Evolutionary conservation across 2,113 vertebrate species (phyloP), one percentile per base, ranked within the genome.

Genomic region (Paralichthys olivaceus): DNA sequence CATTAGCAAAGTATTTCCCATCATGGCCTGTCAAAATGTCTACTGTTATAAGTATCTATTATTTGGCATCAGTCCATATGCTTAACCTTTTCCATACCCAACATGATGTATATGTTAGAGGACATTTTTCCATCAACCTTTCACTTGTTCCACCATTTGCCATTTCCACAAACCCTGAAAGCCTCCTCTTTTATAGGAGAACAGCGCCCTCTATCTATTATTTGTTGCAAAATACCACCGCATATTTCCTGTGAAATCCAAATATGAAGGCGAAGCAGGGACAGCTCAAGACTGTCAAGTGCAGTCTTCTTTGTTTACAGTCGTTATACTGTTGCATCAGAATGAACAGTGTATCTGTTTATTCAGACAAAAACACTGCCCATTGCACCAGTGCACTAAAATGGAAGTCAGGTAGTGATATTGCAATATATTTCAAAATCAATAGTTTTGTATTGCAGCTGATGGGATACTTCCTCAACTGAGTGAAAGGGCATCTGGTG

Each of bases 201-300:
- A 63, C 62, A 77, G 83, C 34, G 62, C 78, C 86, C 83, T 81
- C 90, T 82, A 32, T 20, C 69, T 60, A 84, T 58, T 1, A 28
- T 20, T 2, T 32, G 17, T 1, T 13, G 45, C 34, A 63, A 19
- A 71, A 2, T 72, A 76, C 8, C 17, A 11, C 19, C 6, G 11
- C 20, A 26, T 26, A 4, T 32, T 68, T 56, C 7, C 47, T 61
- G 61, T 55, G 13, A 61, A 6, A 40, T 57, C 63, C 32, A 49
- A 37, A 63, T 60, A 25, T 53, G 71, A 51, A 25, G 8, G 57
- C 19, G 20, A 2, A n/a, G 19, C 1, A 6, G 49, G 49, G 19
- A 20, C 49, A 53, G 20, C 19, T 53, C 49, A 4, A 17, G 14
- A 9, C 58, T 79, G 54, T 58, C 0, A 75, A 7, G 54, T 79